Base-by-base conservation (phyloP, 2,888 invertebrate species). In the Lasioglossum pauxillum region DNA sequence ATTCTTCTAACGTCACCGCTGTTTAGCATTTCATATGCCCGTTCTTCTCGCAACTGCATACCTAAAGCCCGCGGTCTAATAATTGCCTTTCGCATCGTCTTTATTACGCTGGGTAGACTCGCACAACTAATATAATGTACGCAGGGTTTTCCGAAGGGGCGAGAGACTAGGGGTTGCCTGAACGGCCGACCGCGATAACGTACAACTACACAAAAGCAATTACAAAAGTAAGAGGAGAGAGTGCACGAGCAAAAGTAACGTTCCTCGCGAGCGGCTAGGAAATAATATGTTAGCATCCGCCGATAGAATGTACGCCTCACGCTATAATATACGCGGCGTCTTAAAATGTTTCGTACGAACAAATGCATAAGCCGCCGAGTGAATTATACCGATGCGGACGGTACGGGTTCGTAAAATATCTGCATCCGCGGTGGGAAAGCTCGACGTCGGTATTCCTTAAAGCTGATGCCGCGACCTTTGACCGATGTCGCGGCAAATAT, bases 401-500 rank as follows among this genome's bases (percentile, higher is more conserved):
- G 64, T 16, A 64, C 31, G 64, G 64, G 64, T 31, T 64, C 31
- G 64, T 64, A 64, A 64, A 64, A 64, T 64, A 64, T 31, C 64
- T 8, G 31, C 31, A 19, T 64, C 64, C 64, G 64, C 64, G 64
- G 31, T 31, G 27, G 31, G 31, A 64, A 64, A 35, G 31, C 16
- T 35, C 16, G 19, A 19, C 31, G 19, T 8, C 31, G 64, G 64
- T 64, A 35, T 35, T 35, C 12, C 69, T 38, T 71, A 12, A 10
- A n/a, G 41, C 41, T n/a, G 41, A 27, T 23, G 71, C 90, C 89
- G 88, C 91, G 91, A 93, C 91, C 92, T 92, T 92, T 93, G 93
- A 92, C 92, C 92, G 91, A 90, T 88, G 85, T 80, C 88, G 84
- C 57, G 90, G 90, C 92, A 92, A 94, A 93, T 93, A 92, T 95